Evolutionary conservation across 2,113 vertebrate species (phyloP), one percentile per base, ranked within the genome.

Genomic region (Eublepharis macularius): DNA sequence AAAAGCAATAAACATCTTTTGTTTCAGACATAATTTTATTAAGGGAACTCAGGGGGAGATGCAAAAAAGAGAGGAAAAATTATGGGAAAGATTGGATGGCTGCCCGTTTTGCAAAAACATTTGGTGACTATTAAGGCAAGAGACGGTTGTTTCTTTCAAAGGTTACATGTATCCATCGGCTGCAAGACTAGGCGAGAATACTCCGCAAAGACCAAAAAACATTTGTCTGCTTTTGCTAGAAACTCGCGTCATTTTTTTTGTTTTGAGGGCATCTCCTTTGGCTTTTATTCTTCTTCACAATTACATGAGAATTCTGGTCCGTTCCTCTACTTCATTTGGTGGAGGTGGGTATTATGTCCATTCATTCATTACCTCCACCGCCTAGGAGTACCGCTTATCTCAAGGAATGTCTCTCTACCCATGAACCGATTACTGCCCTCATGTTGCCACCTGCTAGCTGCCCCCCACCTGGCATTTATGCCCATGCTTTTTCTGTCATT

Each of bases 71-170:
- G 80, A 86, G 29, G 87, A 90, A 81, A 1, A 21, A 73, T 66
- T 8, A 66, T 87, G 90, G 88, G 76, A 43, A 89, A 88, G 77
- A 79, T 10, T 82, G 91, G 84, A 82, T 7, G 0, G 2, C 0
- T 54, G 85, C 86, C 91, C 75, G 3, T 1, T 36, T 70, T 78
- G 86, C 2, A 80, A 65, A n/a, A 90, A 87, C 94, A 90, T 95
- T 95, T 94, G 93, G 78, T 92, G 72, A 14, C 77, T n/a, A 82
- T 94, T 91, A 93, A 91, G 85, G 69, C 36, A 45, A 92, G 89
- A 39, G 83, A 86, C 65, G 81, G 63, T 85, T 84, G 86, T 85
- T 90, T 69, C 88, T 68, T 83, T 83, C 16, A 57, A 89, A 82
- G 84, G 74, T 81, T 85, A 86, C 3, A 78, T 39, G 85, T 14